Conservation (phyloP, 2,888 invertebrate species). For the Himalopsyche kuldschensis region DNA sequence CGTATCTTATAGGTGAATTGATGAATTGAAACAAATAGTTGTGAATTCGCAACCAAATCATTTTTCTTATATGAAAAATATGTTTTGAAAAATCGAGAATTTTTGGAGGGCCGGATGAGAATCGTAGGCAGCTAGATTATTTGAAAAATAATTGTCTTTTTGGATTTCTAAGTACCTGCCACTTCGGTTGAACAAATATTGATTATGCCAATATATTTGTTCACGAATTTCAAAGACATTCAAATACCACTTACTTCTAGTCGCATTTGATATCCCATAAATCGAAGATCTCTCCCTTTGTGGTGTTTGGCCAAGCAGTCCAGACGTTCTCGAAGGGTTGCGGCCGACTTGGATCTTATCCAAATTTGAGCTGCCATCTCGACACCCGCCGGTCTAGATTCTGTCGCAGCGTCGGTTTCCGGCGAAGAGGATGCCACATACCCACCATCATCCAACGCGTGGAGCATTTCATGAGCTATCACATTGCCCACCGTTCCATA, state of each 20-base stretch:
- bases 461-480: constrained; percentile 56
- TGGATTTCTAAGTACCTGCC: neutral
- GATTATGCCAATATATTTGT: neutral
- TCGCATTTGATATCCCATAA: constrained; percentile 51
- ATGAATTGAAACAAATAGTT: too few species aligned
- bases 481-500: constrained; percentile 55
- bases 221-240: too few species aligned
- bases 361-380: constrained; percentile 49
- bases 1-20: too few species aligned
- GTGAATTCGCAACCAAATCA: too few species aligned
- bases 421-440: too few species aligned
- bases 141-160: neutral
- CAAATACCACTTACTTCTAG: constrained; percentile 47
- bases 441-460: constrained; percentile 50
- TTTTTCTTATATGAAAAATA: too few species aligned
- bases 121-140: neutral
- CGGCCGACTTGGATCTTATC: constrained; percentile 49
- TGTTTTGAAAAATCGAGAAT: too few species aligned
- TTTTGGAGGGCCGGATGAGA: too few species aligned
- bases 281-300: constrained; percentile 49
- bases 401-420: too few species aligned
- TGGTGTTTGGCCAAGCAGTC: constrained; percentile 54
- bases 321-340: constrained; percentile 49
- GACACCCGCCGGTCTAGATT: constrained; percentile 10
- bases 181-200: too few species aligned